Base-by-base conservation (phyloP, 2,797 vertebrate genomes). In the Holocentrus rufus region DNA sequence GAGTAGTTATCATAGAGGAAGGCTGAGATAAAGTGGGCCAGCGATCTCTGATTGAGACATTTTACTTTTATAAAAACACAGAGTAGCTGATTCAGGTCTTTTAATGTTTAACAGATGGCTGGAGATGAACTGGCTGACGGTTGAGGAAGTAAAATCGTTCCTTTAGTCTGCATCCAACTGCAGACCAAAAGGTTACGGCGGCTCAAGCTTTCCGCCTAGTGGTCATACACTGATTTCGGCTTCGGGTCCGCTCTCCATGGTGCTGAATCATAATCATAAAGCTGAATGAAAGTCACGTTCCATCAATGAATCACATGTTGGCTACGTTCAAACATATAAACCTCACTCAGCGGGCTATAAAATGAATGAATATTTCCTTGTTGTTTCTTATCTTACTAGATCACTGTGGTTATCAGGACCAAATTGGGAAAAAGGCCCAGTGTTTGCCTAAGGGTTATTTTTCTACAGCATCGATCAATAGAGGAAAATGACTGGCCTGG, bases 401-500 rank as follows among this genome's bases (percentile, higher is more conserved):
- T 15, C 14, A 20, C 8, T 61, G 0, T 49, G 14, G 39, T 65
- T 20, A 61, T 55, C 18, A 11, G 54, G 8, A 39, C 13, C 67
- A 5, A 3, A 50, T 61, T 60, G 61, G 44, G 22, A 18, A 0
- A 17, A 61, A 13, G 5, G 1, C 20, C 10, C 7, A 42, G 31
- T 86, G 53, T 86, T 85, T 88, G 77, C 54, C 84, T 81, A 64
- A 14, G 47, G 64, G 25, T 72, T 85, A 52, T 84, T 82, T 77
- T 74, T 83, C 69, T 70, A 63, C 49, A 39, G 20, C 34, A 79
- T 1, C 55, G 64, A 85, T 91, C 85, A 78, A 87, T 88, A 82
- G 8, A 75, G 63, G 68, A 74, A 80, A 87, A 80, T 27, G 10
- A 5, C 47, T 60, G 61, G 2, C 17, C 30, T 60, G 17, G 52